Evolutionary conservation across 92 coral and sea anemone species (phyloP), one percentile per base, ranked within the genome.

Genomic region (Paragorgia papillata): DNA sequence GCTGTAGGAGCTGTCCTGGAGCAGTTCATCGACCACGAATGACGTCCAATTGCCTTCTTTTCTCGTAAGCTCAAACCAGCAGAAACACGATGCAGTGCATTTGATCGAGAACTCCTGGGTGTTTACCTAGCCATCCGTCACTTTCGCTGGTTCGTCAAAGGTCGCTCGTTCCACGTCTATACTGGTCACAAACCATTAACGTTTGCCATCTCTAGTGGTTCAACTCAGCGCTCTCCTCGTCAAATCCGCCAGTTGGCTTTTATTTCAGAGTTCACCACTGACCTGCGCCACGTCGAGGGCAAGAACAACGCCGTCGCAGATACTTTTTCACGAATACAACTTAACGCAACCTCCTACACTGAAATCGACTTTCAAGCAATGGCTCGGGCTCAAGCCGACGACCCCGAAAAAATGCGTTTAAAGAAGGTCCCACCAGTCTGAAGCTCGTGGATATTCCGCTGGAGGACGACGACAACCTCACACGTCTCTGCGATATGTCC

Each of bases 1-100:
- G 66, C 79, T 34, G 65, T 73, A 20, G 63, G 66, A 41, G 79
- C 79, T 35, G 33, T n/a, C n/a, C n/a, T n/a, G n/a, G n/a, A n/a
- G n/a, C n/a, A n/a, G n/a, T n/a, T n/a, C n/a, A n/a, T n/a, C n/a
- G n/a, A n/a, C n/a, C n/a, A n/a, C n/a, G n/a, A n/a, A n/a, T n/a
- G n/a, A n/a, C n/a, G n/a, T n/a, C 69, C 79, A 4, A 56, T 73
- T 26, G 79, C 68, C 28, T 65, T 65, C 73, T 65, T 65, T 40
- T 65, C 73, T 3, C 54, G 54, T 14, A 65, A 65, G 28, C 31
- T 65, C 18, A 24, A 40, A 30, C 53, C 14, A 22, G 73, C 73
- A 40, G 51, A 65, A 25, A 65, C 51, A 18, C 73, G 28, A 8
- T 65, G 37, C 54, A n/a, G n/a, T n/a, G n/a, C n/a, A n/a, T n/a